phyloP scores from a whole-genome alignment of 2,113 vertebrate species.

The Dromiciops gliroides region DNA sequence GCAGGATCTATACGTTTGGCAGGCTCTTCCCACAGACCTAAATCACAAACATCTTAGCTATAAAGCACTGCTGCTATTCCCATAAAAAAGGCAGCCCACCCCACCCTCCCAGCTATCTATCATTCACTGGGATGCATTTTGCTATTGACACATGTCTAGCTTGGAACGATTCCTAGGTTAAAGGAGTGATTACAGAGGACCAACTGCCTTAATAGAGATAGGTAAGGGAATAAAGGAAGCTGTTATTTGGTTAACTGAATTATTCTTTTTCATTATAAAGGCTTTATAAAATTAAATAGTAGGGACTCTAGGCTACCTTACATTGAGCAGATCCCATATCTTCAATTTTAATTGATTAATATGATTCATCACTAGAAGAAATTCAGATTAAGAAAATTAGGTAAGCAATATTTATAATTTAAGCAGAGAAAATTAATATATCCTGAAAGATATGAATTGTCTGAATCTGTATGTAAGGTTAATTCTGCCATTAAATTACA shows the following conservation, averaged over 20 bases:
- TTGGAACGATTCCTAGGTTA: constrained; percentile 1
- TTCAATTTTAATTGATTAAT: constrained; percentile 60
- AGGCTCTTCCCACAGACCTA: not conserved
- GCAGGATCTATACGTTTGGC: not conserved
- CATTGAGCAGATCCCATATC: constrained; percentile 34
- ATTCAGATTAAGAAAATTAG: constrained; percentile 54
- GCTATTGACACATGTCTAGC: not conserved
- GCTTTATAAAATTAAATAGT: constrained; percentile 54
- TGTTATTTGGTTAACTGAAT: constrained; percentile 59
- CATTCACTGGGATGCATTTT: constrained; percentile 45
- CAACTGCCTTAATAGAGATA: constrained; percentile 54
- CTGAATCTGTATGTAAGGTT: constrained; percentile 25
- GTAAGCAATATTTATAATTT: constrained; percentile 47
- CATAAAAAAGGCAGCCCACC: not conserved
- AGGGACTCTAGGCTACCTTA: constrained; percentile 32
- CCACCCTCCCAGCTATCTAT: not conserved
- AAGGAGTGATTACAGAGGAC: constrained; percentile 38
- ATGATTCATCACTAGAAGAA: constrained; percentile 54
- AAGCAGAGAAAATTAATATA: constrained; percentile 36
- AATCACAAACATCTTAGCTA: not conserved
- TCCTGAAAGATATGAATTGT: constrained; percentile 25
- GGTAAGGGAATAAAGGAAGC: constrained; percentile 52
- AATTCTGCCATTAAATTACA: constrained; percentile 28
- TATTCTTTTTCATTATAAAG: constrained; percentile 73
- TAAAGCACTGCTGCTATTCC: not conserved